Conservation (phyloP, 2,113 vertebrate genomes). For the Centropus bengalensis region DNA sequence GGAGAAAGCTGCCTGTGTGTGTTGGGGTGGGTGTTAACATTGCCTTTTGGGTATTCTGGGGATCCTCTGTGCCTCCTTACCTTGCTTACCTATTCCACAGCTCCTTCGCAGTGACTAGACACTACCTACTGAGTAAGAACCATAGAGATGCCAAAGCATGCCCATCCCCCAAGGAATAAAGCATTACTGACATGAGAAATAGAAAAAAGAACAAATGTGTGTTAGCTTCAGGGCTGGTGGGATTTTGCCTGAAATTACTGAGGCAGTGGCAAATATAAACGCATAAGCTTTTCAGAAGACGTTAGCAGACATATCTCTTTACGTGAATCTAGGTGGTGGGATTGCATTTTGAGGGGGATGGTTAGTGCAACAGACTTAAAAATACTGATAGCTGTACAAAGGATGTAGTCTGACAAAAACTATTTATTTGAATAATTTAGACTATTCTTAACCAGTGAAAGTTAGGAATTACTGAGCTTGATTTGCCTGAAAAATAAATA, state of each 20-base stretch:
- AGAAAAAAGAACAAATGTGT: rapidly evolving
- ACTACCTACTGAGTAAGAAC: background rate
- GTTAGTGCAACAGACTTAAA: background rate
- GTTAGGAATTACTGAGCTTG: background rate
- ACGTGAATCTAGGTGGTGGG: background rate
- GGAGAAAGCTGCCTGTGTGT: background rate
- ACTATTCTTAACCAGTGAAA: background rate
- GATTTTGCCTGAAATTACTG: background rate
- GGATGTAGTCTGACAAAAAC: background rate
- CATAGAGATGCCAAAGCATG: background rate
- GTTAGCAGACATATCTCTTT: background rate
- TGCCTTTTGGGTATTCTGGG: background rate
- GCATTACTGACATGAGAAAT: background rate
- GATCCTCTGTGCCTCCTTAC: background rate
- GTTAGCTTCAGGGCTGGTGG: background rate
- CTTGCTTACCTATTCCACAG: background rate
- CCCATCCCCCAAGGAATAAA: background rate
- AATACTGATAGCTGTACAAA: background rate
- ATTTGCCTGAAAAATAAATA: background rate
- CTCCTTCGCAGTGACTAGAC: background rate
- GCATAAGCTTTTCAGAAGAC: background rate
- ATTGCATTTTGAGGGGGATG: background rate
- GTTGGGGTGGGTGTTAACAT: background rate
- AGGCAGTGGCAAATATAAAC: background rate
- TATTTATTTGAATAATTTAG: background rate